These are phyloP conservation scores for Melanogrammus aeglefinus DNA, from an alignment of 2,797 vertebrate genomes.

Conservation along the genomic window DNA sequence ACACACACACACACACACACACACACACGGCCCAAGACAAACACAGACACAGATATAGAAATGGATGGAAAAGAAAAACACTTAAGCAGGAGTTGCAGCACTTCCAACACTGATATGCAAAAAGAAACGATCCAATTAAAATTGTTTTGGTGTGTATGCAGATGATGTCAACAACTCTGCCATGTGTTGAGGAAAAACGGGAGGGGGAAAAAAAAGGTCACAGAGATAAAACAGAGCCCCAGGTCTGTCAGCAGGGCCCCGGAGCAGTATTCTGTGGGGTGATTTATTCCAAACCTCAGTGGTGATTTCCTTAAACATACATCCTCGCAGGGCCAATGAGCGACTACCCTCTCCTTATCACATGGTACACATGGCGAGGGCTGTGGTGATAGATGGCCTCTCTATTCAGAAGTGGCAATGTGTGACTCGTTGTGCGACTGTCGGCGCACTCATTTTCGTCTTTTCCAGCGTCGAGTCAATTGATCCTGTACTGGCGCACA, in stretches of 20 bases:
- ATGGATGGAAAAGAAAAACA: constrained; percentile 8
- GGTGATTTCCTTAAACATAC: background rate
- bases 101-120: background rate
- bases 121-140: background rate
- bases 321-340: background rate
- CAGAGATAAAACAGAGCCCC: background rate
- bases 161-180: background rate
- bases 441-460: background rate
- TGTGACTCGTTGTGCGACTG: background rate
- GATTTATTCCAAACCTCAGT: background rate
- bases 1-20: constrained; percentile 1
- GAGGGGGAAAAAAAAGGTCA: background rate
- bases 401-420: background rate
- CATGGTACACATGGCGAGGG: background rate
- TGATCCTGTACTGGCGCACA: background rate
- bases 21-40: background rate
- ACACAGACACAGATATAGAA: background rate
- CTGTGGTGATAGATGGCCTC: background rate
- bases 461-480: background rate
- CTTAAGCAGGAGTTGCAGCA: background rate
- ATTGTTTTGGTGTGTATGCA: constrained; percentile 1
- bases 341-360: background rate
- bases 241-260: background rate
- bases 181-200: background rate
- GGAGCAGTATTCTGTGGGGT: background rate